phyloP scores from a whole-genome alignment of 2,113 vertebrate species.

The Psephotus haematonotus region DNA sequence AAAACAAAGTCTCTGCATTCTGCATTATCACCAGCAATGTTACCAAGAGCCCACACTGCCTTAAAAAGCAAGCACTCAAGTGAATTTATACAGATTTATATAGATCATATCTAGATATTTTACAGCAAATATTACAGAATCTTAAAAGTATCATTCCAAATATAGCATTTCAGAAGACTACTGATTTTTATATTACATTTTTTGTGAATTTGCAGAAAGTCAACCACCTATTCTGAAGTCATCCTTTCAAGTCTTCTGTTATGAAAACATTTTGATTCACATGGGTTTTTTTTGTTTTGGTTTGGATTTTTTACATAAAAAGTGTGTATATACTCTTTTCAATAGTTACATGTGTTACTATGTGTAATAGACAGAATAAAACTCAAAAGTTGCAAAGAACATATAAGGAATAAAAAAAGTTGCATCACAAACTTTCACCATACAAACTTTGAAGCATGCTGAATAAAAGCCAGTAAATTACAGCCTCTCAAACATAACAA shows the following conservation, averaged over 20 bases:
- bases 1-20: slow-evolving; percentile 94
- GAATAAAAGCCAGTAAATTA: neutral
- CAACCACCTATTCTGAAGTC: neutral
- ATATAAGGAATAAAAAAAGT: neutral
- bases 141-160: neutral
- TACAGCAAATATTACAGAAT: neutral
- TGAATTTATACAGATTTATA: neutral
- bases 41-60: slow-evolving; percentile 95
- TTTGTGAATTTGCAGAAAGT: neutral
- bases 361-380: neutral
- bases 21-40: slow-evolving; percentile 92
- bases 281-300: neutral
- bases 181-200: neutral
- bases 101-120: neutral
- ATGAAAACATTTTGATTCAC: neutral
- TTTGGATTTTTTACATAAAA: neutral
- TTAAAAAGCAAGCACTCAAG: slow-evolving; percentile 58
- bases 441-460: neutral
- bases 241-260: neutral
- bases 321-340: neutral
- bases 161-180: neutral
- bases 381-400: neutral
- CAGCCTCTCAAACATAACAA: neutral
- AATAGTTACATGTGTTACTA: neutral
- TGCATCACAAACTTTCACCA: neutral